Evolutionary conservation across 2,888 invertebrate species (phyloP).

Genomic region (Mythimna albipuncta): DNA sequence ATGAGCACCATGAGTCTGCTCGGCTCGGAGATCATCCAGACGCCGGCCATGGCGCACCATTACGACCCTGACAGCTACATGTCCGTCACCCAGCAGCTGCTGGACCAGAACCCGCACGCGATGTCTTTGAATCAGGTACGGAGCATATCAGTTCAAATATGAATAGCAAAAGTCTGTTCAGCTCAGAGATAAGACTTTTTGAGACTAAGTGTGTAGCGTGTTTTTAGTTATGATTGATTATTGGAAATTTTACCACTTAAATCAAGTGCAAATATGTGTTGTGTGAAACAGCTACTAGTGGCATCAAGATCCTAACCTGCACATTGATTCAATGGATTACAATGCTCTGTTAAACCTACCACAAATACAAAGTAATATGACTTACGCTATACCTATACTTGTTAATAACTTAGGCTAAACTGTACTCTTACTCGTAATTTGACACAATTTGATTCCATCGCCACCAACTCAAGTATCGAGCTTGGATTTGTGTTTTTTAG

Average conservation of each 20-base stretch:
- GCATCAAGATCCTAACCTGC: too few species aligned
- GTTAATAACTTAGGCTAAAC: too few species aligned
- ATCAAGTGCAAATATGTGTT: not conserved
- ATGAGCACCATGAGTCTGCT: conserved; percentile 95
- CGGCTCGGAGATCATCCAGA: conserved; percentile 97
- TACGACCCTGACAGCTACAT: conserved; percentile 94
- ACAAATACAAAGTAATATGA: not conserved
- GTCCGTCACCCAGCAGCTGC: conserved; percentile 94
- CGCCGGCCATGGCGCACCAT: conserved; percentile 86
- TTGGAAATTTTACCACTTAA: not conserved
- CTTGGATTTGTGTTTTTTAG: too few species aligned
- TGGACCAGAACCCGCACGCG: conserved; percentile 93
- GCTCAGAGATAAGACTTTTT: too few species aligned
- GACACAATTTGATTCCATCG: too few species aligned
- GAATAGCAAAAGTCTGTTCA: too few species aligned
- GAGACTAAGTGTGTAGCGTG: too few species aligned
- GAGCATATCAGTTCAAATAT: not conserved
- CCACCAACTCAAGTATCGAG: too few species aligned
- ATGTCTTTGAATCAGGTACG: conserved; percentile 96
- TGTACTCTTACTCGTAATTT: too few species aligned
- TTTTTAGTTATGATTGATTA: not conserved
- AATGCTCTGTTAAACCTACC: not conserved
- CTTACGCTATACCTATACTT: too few species aligned
- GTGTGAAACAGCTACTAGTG: not conserved
- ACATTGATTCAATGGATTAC: not conserved